phyloP scores from a whole-genome alignment of 2,113 vertebrate species.

The Lophius piscatorius region DNA sequence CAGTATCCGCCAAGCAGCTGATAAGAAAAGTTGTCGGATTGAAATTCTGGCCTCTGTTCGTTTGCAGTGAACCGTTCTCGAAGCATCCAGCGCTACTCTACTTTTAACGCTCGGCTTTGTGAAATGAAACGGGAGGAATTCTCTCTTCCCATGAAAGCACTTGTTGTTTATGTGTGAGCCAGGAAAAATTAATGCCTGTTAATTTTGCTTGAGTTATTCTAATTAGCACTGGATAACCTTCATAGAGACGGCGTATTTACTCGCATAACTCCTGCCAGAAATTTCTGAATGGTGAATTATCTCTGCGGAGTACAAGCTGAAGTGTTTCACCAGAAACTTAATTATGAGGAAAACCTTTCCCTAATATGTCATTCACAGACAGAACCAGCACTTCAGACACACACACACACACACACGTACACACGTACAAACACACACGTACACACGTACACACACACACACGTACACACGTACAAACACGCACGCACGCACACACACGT shows the following conservation, averaged over 20 bases:
- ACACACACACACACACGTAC: too few relatives aligned
- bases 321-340: constrained; percentile 43
- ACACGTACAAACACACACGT: too few relatives aligned
- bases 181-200: constrained; percentile 9
- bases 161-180: constrained; percentile 15
- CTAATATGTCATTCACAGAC: constrained; percentile 1
- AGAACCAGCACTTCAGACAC: too few relatives aligned
- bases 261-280: constrained; percentile 49
- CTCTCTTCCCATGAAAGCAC: constrained; percentile 32
- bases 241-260: constrained; percentile 36
- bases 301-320: constrained; percentile 35
- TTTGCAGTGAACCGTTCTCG: too few relatives aligned
- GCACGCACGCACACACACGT: too few relatives aligned
- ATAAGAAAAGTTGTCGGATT: too few relatives aligned
- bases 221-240: constrained; percentile 50
- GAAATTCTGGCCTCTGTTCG: too few relatives aligned
- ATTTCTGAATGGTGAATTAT: constrained; percentile 45
- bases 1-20: too few relatives aligned
- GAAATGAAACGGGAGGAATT: constrained; percentile 29
- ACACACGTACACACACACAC: too few relatives aligned
- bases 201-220: constrained; percentile 31
- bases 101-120: constrained; percentile 10
- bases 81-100: too few relatives aligned
- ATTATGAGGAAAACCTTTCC: constrained; percentile 35
- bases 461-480: too few relatives aligned